Base-by-base conservation (phyloP, 2,888 invertebrate genomes). In the Endomychus coccineus region DNA sequence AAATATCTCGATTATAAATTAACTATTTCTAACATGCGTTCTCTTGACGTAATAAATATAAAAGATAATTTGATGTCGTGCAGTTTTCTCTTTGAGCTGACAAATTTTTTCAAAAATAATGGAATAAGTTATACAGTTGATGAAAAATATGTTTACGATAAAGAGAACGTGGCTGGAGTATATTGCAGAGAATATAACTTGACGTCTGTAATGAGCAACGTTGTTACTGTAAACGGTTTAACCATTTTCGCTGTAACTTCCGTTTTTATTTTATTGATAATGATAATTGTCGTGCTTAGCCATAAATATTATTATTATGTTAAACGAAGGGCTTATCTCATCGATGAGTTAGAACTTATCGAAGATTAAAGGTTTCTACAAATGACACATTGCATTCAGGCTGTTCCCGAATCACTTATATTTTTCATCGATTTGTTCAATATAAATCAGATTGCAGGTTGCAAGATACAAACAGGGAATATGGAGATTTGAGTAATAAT, bases 141-240 rank as follows among this genome's bases (percentile, higher is more conserved):
- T 32, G 57, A 62, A 36, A 42, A 54, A 12, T 46, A 55, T 4
- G 43, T 56, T 13, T 55, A 52, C 12, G 55, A 57, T 13, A 49
- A 51, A 34, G 57, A 63, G 37, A 65, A 65, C 42, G 56, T 65
- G 5, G 61, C 54, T 5, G 64, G 64, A 3, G 62, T 65, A 44
- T 56, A 56, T 36, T 65, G 64, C 37, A 49, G 46, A 27, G 50
- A 53, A 34, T 28, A 39, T 39, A 42, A 12, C 13, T 22, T n/a
- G 14, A n/a, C 11, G 6, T 4, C 30, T 10, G 24, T 30, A 16
- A 7, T 29, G 22, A 28, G 7, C 15, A 34, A 30, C 7, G 37
- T 42, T 6, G 19, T 46, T 9, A 28, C 39, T 13, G 36, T 44
- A 7, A 34, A 42, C 14, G 22, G 27, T 21, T 28, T 45, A 24